Conservation (phyloP, 2,113 vertebrate genomes). For the Lampris incognitus region DNA sequence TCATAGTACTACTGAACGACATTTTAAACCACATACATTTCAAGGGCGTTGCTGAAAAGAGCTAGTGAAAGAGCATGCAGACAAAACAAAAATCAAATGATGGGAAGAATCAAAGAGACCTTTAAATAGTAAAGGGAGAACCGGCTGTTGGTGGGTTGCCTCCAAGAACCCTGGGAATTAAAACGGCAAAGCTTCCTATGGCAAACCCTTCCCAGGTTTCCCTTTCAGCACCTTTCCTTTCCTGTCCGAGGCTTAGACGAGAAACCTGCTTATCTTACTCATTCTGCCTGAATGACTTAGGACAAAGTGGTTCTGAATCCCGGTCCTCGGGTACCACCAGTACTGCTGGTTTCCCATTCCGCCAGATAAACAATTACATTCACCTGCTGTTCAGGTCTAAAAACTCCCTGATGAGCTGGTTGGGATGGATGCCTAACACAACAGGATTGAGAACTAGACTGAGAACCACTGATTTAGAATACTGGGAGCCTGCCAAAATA, state of each 20-base stretch:
- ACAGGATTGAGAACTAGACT: too few relatives aligned
- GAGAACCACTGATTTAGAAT: not conserved
- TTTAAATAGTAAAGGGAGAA: conserved; percentile 22
- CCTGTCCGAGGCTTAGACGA: conserved; percentile 16
- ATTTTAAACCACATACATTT: conserved; percentile 11
- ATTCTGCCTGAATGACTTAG: conserved; percentile 31
- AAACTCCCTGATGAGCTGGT: too few relatives aligned
- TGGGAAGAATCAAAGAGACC: conserved; percentile 37
- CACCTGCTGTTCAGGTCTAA: too few relatives aligned
- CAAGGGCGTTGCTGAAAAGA: conserved; percentile 34
- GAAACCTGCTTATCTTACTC: conserved; percentile 20
- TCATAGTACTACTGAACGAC: conserved; percentile 16
- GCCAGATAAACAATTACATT: too few relatives aligned
- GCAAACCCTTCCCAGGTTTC: conserved; percentile 12
- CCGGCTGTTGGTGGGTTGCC: conserved; percentile 4
- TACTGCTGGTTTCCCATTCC: too few relatives aligned
- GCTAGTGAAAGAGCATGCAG: conserved; percentile 70
- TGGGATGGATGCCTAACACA: too few relatives aligned
- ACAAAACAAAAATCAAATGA: conserved; percentile 73
- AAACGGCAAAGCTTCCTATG: not conserved
- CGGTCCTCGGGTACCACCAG: too few relatives aligned
- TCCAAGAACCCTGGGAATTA: conserved; percentile 8
- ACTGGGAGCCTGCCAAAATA: not conserved
- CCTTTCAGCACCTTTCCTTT: conserved; percentile 1
- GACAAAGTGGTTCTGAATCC: too few relatives aligned